A percentile compares a stretch with the other conserved stretches of the same genome.
phyloP scores from a whole-genome alignment of 1,140 invertebrate species.

The Anastatus disparis region DNA sequence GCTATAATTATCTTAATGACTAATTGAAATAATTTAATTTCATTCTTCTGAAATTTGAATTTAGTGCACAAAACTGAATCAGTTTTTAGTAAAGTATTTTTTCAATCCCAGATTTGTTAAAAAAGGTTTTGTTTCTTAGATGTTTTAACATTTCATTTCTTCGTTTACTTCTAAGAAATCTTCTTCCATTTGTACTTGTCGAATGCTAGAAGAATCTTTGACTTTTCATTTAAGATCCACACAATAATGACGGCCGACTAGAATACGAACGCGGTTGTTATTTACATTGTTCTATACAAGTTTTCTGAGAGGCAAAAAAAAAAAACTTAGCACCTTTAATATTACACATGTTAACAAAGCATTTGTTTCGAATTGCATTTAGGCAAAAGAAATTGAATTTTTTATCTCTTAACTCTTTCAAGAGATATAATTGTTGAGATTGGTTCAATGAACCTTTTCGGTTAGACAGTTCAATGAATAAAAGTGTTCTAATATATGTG shows the following conservation, averaged over 20 bases:
- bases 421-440: too few relatives aligned
- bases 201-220: conserved; percentile 17
- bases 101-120: not conserved
- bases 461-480: too few relatives aligned
- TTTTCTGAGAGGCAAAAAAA: not conserved
- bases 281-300: conserved; percentile 6
- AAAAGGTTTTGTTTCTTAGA: conserved; percentile 6
- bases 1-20: not conserved
- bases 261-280: not conserved
- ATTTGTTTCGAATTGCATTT: too few relatives aligned
- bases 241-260: conserved; percentile 16
- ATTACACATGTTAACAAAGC: too few relatives aligned
- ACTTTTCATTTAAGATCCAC: conserved; percentile 25
- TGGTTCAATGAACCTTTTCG: too few relatives aligned
- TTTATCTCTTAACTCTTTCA: too few relatives aligned
- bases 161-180: not conserved
- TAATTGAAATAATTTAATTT: conserved; percentile 30
- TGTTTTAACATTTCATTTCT: conserved; percentile 7
- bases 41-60: conserved; percentile 36
- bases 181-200: not conserved
- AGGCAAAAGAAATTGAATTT: too few relatives aligned
- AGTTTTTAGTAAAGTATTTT: too few relatives aligned
- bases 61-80: conserved; percentile 3
- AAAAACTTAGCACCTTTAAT: conserved; percentile 27
- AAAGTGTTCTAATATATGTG: too few relatives aligned